Conservation (phyloP, 2,797 vertebrate genomes). For the Apodemus agrarius region DNA sequence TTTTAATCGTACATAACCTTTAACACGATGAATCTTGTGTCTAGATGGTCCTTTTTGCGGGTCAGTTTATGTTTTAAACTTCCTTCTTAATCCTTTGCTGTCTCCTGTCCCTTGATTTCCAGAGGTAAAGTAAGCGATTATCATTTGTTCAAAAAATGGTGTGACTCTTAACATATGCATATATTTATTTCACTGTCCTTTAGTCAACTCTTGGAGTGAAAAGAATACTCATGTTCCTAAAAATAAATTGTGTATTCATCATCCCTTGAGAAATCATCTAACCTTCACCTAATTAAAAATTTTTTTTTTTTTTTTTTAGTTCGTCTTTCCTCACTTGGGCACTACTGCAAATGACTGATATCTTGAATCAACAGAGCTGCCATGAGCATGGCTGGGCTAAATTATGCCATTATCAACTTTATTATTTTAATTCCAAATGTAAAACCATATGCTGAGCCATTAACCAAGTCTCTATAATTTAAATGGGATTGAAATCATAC, state of each 20-base stretch:
- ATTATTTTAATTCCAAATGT: constrained; percentile 66
- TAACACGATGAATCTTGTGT: not conserved
- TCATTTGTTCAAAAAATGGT: constrained; percentile 12
- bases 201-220: constrained; percentile 10
- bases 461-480: constrained; percentile 57
- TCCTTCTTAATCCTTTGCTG: not conserved
- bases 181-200: not conserved
- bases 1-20: not conserved
- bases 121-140: constrained; percentile 1
- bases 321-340: constrained; percentile 1
- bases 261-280: not conserved
- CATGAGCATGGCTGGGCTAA: constrained; percentile 13
- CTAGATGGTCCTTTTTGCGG: not conserved
- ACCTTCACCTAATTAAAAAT: constrained; percentile 44
- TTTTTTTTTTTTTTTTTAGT: constrained; percentile 17
- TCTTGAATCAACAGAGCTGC: constrained; percentile 37
- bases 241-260: constrained; percentile 42
- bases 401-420: constrained; percentile 47
- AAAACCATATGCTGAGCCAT: constrained; percentile 41
- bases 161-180: not conserved
- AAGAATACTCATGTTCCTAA: constrained; percentile 15
- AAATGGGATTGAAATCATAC: constrained; percentile 36
- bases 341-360: constrained; percentile 5
- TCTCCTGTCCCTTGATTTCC: not conserved
- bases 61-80: constrained; percentile 1